Base-by-base conservation (phyloP, 2,888 invertebrate species). In the Acleris emargana region DNA sequence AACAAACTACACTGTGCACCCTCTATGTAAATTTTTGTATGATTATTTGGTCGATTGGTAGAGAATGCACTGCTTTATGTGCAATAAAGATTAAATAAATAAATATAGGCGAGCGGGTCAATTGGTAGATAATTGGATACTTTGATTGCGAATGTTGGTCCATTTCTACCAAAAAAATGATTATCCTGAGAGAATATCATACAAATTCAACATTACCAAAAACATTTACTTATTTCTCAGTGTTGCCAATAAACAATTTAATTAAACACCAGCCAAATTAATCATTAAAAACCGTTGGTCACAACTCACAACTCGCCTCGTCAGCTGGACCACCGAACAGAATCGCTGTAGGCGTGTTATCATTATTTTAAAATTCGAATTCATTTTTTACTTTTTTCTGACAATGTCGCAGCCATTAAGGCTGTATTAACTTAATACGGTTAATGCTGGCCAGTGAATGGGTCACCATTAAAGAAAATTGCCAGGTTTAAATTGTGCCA, bases 351-450 rank as follows among this genome's bases (percentile, higher is more conserved):
- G 60, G 66, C 60, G 66, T 57, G 61, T 66, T 66, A 52, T 66
- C 66, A 66, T 66, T 66, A 66, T 61, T 66, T 66, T 66, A 52
- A 66, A 66, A 47, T 61, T 51, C 57, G 66, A 66, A 66, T 57
- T 51, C 18, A 55, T 16, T 32, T 59, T 58, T 54, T 50, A 38
- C 17, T 57, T 45, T 55, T 64, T 64, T 54, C 50, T 64, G 54
- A 58, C 59, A 64, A 54, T 60, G 63, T 63, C 63, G 63, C 38
- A 32, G 59, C 66, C 66, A 66, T 66, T 66, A 61, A 51, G 60
- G 57, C 51, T 45, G 61, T 61, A 66, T 66, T 66, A 66, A 66
- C 60, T 66, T 66, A 61, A 66, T 61, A 66, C 57, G 66, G 66
- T 61, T 66, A 57, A 66, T 57, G 28, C 38, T 55, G 61, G 57